These are phyloP conservation scores for Drosophila carrolli DNA, from an alignment of 1,140 invertebrate species.

Conservation along the genomic window DNA sequence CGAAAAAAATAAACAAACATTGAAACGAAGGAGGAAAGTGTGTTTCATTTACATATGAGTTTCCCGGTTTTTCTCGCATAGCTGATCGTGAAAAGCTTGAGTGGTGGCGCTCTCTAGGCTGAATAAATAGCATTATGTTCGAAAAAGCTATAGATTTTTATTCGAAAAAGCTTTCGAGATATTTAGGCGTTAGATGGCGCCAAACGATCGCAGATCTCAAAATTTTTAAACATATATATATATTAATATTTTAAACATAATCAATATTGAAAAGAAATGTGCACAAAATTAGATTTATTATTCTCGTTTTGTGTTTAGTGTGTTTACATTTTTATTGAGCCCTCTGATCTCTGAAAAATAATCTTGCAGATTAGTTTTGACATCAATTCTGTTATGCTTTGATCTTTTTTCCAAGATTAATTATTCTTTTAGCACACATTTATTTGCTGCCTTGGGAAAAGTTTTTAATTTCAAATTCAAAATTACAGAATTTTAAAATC, in stretches of 20 bases:
- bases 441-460: neutral
- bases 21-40: constrained; percentile 41
- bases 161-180: constrained; percentile 57
- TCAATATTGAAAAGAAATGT: neutral
- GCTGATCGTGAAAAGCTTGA: constrained; percentile 22
- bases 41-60: neutral
- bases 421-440: constrained; percentile 15
- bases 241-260: neutral
- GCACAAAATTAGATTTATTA: constrained; percentile 9
- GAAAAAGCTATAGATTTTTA: constrained; percentile 41
- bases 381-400: constrained; percentile 26
- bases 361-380: constrained; percentile 12
- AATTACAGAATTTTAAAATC: constrained; percentile 29
- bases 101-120: constrained; percentile 43
- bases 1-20: constrained; percentile 70
- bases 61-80: constrained; percentile 7
- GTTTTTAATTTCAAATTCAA: constrained; percentile 2
- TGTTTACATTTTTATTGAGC: constrained; percentile 6
- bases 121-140: constrained; percentile 9
- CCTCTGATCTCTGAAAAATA: constrained; percentile 24
- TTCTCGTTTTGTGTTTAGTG: neutral
- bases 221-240: neutral
- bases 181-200: constrained; percentile 55
- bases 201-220: constrained; percentile 14
- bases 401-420: constrained; percentile 22